These are phyloP conservation scores for Aptenodytes patagonicus DNA, from an alignment of 2,113 vertebrate species.

Conservation along the genomic window DNA sequence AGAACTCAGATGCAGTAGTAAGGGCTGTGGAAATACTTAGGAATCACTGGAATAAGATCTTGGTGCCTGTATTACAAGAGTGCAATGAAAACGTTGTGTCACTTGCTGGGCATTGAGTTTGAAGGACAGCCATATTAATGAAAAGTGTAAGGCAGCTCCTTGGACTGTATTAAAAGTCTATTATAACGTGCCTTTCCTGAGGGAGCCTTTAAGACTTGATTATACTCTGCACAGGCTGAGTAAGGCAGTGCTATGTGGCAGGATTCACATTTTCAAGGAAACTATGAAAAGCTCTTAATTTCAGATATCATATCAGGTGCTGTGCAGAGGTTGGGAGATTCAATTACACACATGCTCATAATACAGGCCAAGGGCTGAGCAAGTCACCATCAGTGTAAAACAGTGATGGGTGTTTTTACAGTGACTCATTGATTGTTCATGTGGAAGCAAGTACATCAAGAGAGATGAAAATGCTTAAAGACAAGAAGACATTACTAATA, in stretches of 20 bases:
- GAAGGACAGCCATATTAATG: not conserved
- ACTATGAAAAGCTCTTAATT: not conserved
- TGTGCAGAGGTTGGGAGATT: not conserved
- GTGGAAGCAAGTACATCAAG: not conserved
- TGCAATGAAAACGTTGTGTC: rapidly evolving
- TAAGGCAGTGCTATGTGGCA: not conserved
- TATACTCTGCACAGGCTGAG: not conserved
- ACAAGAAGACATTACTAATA: not conserved
- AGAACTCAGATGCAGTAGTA: rapidly evolving
- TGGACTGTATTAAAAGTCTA: not conserved
- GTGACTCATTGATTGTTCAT: not conserved
- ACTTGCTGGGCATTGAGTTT: not conserved
- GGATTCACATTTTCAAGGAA: not conserved
- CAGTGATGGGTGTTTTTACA: not conserved
- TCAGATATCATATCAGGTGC: not conserved
- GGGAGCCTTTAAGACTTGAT: not conserved
- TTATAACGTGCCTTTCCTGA: not conserved
- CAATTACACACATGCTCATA: rapidly evolving
- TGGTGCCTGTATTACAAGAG: not conserved
- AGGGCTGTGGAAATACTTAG: not conserved
- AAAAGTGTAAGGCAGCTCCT: not conserved
- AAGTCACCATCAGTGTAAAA: not conserved
- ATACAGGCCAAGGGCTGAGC: not conserved
- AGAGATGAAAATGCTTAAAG: not conserved
- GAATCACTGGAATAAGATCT: not conserved